A percentile compares a stretch with the other conserved stretches of the same genome.
Evolutionary conservation across 1,140 invertebrate genomes (phyloP).

Genomic region (Aleiodes sp.): DNA sequence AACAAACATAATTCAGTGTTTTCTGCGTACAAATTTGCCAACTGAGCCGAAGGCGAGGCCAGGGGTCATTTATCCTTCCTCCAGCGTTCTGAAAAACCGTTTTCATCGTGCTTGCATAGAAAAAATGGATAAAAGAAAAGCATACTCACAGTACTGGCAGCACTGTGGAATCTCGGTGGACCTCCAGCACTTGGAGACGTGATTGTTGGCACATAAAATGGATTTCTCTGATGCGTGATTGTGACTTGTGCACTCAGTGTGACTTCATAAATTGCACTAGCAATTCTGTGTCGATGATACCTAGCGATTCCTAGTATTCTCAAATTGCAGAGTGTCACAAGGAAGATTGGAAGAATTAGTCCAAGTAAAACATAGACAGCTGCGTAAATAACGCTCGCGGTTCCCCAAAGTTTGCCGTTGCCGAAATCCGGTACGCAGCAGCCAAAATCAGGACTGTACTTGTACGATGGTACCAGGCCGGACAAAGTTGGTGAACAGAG

Average conservation of each 20-base stretch:
- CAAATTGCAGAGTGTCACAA: slow-evolving; percentile 78
- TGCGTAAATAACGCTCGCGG: slow-evolving; percentile 70
- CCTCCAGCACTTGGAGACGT: slow-evolving; percentile 67
- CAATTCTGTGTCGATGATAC: slow-evolving; percentile 83
- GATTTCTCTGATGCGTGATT: slow-evolving; percentile 82
- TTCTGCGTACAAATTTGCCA: too few species aligned
- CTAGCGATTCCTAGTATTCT: slow-evolving; percentile 80
- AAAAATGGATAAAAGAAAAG: too few species aligned
- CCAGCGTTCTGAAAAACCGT: too few species aligned
- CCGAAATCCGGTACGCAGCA: slow-evolving; percentile 76
- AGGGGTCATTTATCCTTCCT: too few species aligned
- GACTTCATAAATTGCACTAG: slow-evolving; percentile 85
- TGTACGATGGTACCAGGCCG: slow-evolving; percentile 60
- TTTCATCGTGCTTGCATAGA: too few species aligned
- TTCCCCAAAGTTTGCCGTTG: slow-evolving; percentile 63
- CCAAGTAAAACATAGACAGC: slow-evolving; percentile 73
- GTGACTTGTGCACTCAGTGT: slow-evolving; percentile 84
- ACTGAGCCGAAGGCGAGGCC: too few species aligned
- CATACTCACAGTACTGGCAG: slow-evolving; percentile 71
- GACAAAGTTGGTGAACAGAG: slow-evolving; percentile 63
- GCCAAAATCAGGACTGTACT: slow-evolving; percentile 69
- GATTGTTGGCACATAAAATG: slow-evolving; percentile 73
- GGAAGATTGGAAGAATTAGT: slow-evolving; percentile 72
- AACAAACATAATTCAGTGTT: too few species aligned
- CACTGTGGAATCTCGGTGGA: slow-evolving; percentile 71